A percentile compares a stretch with the other conserved stretches of the same genome.
These are phyloP conservation scores for Paedocypris micromegethes DNA, from an alignment of 2,797 vertebrate species.

Conservation along the genomic window DNA sequence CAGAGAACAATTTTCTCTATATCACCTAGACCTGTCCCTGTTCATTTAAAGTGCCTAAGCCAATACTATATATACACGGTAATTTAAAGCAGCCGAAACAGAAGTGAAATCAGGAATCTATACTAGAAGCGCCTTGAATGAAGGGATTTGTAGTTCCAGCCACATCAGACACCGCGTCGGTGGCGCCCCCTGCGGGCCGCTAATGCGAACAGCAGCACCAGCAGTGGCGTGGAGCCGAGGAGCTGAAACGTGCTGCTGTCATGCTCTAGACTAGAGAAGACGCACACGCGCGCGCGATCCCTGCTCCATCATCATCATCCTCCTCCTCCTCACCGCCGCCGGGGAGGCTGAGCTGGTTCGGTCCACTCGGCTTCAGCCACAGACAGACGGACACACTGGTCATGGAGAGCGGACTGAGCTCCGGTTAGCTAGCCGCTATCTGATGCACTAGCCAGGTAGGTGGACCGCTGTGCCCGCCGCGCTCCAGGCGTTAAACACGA, in stretches of 20 bases:
- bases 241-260: conserved; percentile 21
- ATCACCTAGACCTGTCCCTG: too few species aligned
- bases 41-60: too few species aligned
- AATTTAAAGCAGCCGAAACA: too few species aligned
- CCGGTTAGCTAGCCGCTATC: conserved; percentile 35
- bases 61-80: too few species aligned
- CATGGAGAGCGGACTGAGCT: conserved; percentile 34
- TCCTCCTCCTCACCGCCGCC: too few species aligned
- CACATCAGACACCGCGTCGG: background rate
- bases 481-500: background rate
- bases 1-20: too few species aligned
- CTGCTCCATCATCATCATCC: background rate
- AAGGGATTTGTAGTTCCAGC: too few species aligned
- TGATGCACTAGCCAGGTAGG: conserved; percentile 37
- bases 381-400: conserved; percentile 6
- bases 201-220: background rate
- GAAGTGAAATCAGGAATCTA: too few species aligned
- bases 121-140: too few species aligned
- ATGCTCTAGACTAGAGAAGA: conserved; percentile 10
- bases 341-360: conserved; percentile 14
- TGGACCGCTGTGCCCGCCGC: background rate
- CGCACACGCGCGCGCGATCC: conserved; percentile 1
- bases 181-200: background rate
- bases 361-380: conserved; percentile 3
- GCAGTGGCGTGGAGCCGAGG: background rate